Conservation (phyloP, 2,797 vertebrate genomes). For the Danio jaintianensis region DNA sequence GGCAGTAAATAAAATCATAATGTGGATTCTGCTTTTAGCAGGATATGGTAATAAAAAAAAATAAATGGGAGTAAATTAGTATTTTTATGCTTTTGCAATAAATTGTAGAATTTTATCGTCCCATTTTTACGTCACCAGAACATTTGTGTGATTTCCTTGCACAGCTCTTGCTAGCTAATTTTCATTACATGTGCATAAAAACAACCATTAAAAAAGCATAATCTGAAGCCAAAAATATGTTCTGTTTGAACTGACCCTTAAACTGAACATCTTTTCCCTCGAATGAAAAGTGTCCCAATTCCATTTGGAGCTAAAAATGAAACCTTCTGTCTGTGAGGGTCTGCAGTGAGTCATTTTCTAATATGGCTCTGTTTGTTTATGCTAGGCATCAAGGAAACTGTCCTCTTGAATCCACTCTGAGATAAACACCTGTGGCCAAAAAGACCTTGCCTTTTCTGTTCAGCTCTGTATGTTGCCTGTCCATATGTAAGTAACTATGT, state of each 20-base stretch:
- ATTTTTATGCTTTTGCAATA: too few relatives aligned
- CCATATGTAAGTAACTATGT: constrained; percentile 32
- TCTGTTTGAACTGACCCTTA: not conserved
- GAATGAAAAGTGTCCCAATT: not conserved
- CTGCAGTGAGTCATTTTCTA: constrained; percentile 40
- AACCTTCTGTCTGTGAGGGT: not conserved
- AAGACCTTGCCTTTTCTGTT: constrained; percentile 6
- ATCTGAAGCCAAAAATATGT: not conserved
- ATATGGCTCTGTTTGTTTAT: constrained; percentile 34
- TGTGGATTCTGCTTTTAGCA: too few relatives aligned
- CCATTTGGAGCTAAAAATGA: not conserved
- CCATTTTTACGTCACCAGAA: not conserved
- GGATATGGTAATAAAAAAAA: not conserved
- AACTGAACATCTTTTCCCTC: constrained; percentile 10
- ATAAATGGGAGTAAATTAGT: not conserved
- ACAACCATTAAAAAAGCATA: not conserved
- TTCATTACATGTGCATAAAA: not conserved
- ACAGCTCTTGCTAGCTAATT: not conserved
- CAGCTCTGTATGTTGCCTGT: constrained; percentile 8
- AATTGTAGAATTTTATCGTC: not conserved
- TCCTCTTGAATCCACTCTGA: constrained; percentile 4
- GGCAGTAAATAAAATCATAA: not conserved
- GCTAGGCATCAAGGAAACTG: constrained; percentile 34
- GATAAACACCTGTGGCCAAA: constrained; percentile 29
- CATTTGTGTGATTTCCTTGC: not conserved